Percentiles rank a stretch among this genome's conserved stretches.
phyloP scores from a whole-genome alignment of 2,113 vertebrate species.

The Phycodurus eques region DNA sequence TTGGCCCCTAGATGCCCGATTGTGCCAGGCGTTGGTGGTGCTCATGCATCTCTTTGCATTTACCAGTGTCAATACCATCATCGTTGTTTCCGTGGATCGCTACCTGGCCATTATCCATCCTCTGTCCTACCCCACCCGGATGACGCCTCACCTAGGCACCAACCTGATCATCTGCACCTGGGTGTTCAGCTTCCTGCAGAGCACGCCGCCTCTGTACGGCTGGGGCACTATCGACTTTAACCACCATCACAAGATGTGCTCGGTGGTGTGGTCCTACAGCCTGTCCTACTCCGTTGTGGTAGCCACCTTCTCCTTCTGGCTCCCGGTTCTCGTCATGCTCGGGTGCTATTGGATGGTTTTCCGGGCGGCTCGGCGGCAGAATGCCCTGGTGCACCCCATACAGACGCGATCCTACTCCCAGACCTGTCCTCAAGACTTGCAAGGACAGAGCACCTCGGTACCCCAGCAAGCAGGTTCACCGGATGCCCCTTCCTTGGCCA shows the following conservation, averaged over 20 bases:
- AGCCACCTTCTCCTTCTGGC: slow-evolving; percentile 78
- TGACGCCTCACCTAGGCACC: slow-evolving; percentile 81
- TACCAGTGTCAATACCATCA: slow-evolving; percentile 84
- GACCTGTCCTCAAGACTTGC: slow-evolving; percentile 55
- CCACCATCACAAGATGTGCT: slow-evolving; percentile 75
- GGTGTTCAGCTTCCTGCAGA: slow-evolving; percentile 81
- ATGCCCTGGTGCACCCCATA: slow-evolving; percentile 81
- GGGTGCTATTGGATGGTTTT: slow-evolving; percentile 88
- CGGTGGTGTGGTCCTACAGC: slow-evolving; percentile 83
- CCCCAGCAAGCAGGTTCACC: slow-evolving; percentile 44
- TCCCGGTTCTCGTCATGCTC: slow-evolving; percentile 82
- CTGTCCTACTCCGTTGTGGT: slow-evolving; percentile 79
- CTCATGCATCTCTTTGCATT: slow-evolving; percentile 89
- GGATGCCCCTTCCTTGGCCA: slow-evolving; percentile 44
- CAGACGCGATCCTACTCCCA: slow-evolving; percentile 67
- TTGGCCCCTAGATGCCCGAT: slow-evolving; percentile 79
- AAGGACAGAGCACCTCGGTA: slow-evolving; percentile 44
- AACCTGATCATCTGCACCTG: slow-evolving; percentile 83
- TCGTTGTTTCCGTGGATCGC: slow-evolving; percentile 85
- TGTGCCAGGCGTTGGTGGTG: slow-evolving; percentile 83
- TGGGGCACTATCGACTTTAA: slow-evolving; percentile 84
- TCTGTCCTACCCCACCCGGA: slow-evolving; percentile 82
- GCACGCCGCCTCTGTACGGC: slow-evolving; percentile 84
- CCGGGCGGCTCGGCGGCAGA: slow-evolving; percentile 80
- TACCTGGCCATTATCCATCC: slow-evolving; percentile 89